These are phyloP conservation scores for Candidula unifasciata DNA, from an alignment of 2,888 invertebrate species.

Conservation along the genomic window DNA sequence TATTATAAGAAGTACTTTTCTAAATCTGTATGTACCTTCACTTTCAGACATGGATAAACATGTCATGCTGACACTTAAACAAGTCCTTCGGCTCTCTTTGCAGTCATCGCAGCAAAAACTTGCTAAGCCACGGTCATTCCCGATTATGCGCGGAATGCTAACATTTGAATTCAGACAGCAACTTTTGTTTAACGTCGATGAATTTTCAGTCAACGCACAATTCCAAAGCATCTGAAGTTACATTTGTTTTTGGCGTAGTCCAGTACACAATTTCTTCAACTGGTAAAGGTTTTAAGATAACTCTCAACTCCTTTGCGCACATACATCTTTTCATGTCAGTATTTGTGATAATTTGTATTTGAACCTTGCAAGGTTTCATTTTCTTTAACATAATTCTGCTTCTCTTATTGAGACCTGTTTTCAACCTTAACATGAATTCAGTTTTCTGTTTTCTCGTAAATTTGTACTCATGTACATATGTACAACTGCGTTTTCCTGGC, in stretches of 20 bases:
- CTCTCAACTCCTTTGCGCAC: conserved; percentile 45
- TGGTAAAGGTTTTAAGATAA: conserved; percentile 48
- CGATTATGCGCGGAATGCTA: conserved; percentile 12
- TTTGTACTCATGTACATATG: conserved; percentile 65
- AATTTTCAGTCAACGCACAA: conserved; percentile 62
- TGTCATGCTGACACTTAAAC: conserved; percentile 21
- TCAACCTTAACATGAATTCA: conserved; percentile 64
- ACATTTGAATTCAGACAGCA: conserved; percentile 62
- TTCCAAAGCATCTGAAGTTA: not conserved
- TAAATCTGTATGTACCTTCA: too few relatives aligned
- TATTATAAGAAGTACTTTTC: too few relatives aligned
- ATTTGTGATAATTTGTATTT: conserved; percentile 57
- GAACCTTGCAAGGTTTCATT: conserved; percentile 63
- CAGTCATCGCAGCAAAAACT: conserved; percentile 62
- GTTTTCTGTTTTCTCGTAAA: conserved; percentile 63
- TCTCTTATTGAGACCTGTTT: conserved; percentile 64
- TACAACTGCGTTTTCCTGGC: conserved; percentile 54
- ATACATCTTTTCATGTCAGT: conserved; percentile 62
- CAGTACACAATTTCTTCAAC: conserved; percentile 47
- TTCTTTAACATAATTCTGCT: conserved; percentile 59
- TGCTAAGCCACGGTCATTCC: conserved; percentile 57
- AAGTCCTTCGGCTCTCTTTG: conserved; percentile 62
- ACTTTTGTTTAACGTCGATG: conserved; percentile 62
- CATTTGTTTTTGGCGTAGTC: conserved; percentile 44
- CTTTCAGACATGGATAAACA: too few relatives aligned